Conservation (phyloP, 2,888 invertebrate species). For the Trichogramma evanescens region DNA sequence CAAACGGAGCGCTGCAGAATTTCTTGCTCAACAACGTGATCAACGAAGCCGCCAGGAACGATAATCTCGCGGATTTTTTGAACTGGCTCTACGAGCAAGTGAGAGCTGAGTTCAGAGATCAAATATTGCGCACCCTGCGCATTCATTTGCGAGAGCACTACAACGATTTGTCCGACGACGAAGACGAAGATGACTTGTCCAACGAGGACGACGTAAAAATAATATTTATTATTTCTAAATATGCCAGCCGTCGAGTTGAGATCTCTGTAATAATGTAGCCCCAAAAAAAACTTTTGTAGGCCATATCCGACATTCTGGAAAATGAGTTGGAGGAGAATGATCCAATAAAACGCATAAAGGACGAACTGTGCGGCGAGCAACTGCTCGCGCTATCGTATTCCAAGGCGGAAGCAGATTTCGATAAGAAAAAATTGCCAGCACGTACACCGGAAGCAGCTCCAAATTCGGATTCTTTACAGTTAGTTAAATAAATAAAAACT, state of each 20-base stretch:
- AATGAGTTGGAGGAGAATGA: slow-evolving; percentile 40
- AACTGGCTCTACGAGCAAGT: slow-evolving; percentile 29
- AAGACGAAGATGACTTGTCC: slow-evolving; percentile 27
- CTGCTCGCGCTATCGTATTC: slow-evolving; percentile 35
- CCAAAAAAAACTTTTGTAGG: slow-evolving; percentile 23
- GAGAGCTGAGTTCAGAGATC: slow-evolving; percentile 24
- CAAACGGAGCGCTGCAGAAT: slow-evolving; percentile 48
- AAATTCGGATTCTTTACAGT: no score
- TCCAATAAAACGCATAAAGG: slow-evolving; percentile 34
- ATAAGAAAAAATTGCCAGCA: no score
- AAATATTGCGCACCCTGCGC: slow-evolving; percentile 35
- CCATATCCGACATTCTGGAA: slow-evolving; percentile 37
- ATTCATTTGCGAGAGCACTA: slow-evolving; percentile 31
- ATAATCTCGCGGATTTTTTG: slow-evolving; percentile 32
- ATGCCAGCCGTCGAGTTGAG: not conserved
- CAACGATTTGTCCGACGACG: slow-evolving; percentile 23
- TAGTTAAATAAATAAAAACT: no score
- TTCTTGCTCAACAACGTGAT: slow-evolving; percentile 48
- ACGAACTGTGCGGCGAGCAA: slow-evolving; percentile 37
- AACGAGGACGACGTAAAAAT: slow-evolving; percentile 37
- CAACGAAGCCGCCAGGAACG: slow-evolving; percentile 47
- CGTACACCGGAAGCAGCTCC: no score
- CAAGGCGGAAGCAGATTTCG: no score
- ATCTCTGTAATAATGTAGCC: not conserved
- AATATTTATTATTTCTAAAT: not conserved